Percentiles rank a stretch among this genome's conserved stretches.
Evolutionary conservation across 2,888 invertebrate genomes (phyloP).

Genomic region (Mantis religiosa): DNA sequence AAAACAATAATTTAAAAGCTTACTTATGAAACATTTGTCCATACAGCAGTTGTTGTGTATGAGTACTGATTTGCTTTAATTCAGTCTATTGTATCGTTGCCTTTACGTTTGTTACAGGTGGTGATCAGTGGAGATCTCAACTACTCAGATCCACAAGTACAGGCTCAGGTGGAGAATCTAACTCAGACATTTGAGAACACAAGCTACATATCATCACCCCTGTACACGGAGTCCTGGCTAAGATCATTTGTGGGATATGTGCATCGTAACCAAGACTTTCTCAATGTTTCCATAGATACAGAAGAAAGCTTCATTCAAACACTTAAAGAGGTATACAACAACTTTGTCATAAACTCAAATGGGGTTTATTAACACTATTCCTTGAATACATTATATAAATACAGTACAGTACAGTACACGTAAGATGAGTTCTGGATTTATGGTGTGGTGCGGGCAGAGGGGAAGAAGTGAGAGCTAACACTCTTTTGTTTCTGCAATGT

Average conservation of each 20-base stretch:
- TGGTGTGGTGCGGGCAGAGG: no score
- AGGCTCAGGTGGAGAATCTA: constrained; percentile 73
- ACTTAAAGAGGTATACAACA: constrained; percentile 61
- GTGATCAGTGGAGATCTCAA: constrained; percentile 74
- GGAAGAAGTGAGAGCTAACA: no score
- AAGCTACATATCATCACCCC: constrained; percentile 65
- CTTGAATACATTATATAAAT: no score
- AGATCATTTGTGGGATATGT: constrained; percentile 75
- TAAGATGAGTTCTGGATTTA: no score
- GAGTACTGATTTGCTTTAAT: no score
- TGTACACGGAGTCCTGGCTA: constrained; percentile 87
- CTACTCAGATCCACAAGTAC: constrained; percentile 73
- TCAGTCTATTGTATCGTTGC: no score
- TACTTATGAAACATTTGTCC: no score
- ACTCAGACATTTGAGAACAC: constrained; percentile 75
- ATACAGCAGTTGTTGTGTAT: no score
- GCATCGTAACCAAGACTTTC: constrained; percentile 66
- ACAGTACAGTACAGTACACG: no score
- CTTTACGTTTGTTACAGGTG: constrained; percentile 66
- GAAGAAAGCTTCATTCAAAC: constrained; percentile 69
- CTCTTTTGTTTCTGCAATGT: no score
- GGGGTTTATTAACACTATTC: no score
- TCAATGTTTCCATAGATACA: constrained; percentile 70
- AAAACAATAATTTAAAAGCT: no score
- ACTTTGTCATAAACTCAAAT: background rate